Conservation (phyloP, 2,797 vertebrate species). For the Mallotus villosus region DNA sequence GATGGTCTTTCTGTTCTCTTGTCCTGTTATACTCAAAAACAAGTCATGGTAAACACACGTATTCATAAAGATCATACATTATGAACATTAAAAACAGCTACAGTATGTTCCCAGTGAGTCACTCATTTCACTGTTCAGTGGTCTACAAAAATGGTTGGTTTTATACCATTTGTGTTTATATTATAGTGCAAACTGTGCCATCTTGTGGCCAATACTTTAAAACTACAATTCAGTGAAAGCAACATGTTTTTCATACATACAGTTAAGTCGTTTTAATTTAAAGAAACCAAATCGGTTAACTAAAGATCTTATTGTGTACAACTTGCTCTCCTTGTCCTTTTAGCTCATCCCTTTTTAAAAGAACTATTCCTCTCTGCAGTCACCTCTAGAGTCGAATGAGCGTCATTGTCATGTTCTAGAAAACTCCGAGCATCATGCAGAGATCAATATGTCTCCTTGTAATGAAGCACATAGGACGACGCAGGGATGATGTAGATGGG, state of each 20-base stretch:
- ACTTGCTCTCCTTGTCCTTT: not conserved
- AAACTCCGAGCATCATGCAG: conserved; percentile 15
- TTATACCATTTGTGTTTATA: not conserved
- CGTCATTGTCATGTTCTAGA: conserved; percentile 3
- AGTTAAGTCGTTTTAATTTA: not conserved
- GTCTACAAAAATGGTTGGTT: too few relatives aligned
- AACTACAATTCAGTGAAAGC: conserved; percentile 37
- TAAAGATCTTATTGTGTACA: not conserved
- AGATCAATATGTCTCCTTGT: conserved; percentile 14
- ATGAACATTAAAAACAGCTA: not conserved
- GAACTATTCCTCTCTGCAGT: not conserved
- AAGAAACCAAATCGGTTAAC: not conserved
- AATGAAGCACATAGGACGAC: conserved; percentile 4
- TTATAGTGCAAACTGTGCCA: conserved; percentile 45
- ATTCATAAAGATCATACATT: conserved; percentile 3
- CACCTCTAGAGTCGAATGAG: conserved; percentile 1
- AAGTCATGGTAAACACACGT: not conserved
- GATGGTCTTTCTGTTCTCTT: not conserved
- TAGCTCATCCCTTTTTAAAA: not conserved
- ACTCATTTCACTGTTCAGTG: not conserved
- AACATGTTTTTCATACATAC: too few relatives aligned
- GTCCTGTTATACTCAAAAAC: not conserved
- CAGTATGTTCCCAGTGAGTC: not conserved
- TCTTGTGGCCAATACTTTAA: conserved; percentile 38
- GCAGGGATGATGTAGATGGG: conserved; percentile 14